A percentile compares a stretch with the other conserved stretches of the same genome.
Conservation (phyloP, 2,113 vertebrate species). For the Ictalurus punctatus region DNA sequence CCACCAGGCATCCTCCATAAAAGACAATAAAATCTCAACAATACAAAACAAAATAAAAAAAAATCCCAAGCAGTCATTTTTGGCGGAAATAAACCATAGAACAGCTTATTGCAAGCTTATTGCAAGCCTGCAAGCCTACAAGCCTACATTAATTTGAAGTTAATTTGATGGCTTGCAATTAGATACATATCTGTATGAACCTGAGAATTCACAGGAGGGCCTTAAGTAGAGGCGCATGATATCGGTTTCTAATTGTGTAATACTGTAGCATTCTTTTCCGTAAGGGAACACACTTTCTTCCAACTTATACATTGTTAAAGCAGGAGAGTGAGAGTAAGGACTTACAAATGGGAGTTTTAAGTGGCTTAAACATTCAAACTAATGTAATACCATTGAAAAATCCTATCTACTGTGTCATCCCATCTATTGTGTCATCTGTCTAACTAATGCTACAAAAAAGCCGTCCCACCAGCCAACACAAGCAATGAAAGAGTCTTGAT, state of each 20-base stretch:
- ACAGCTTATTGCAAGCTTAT: conserved; percentile 18
- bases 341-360: not conserved
- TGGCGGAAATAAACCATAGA: not conserved
- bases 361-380: not conserved
- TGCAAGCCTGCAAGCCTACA: conserved; percentile 1
- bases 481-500: not conserved
- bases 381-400: not conserved
- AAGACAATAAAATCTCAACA: conserved; percentile 15
- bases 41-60: not conserved
- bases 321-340: not conserved
- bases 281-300: not conserved
- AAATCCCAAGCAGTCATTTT: not conserved
- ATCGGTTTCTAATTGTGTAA: not conserved
- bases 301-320: not conserved
- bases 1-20: conserved; percentile 4
- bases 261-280: not conserved
- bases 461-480: not conserved
- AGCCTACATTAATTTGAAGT: conserved; percentile 3
- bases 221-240: not conserved
- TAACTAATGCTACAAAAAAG: not conserved
- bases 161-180: conserved; percentile 31
- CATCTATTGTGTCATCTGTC: not conserved
- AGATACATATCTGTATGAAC: not conserved
- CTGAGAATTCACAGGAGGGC: not conserved
- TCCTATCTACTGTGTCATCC: too few relatives aligned